Conservation (phyloP, 2,113 vertebrate genomes). For the Psilopogon haemacephalus region DNA sequence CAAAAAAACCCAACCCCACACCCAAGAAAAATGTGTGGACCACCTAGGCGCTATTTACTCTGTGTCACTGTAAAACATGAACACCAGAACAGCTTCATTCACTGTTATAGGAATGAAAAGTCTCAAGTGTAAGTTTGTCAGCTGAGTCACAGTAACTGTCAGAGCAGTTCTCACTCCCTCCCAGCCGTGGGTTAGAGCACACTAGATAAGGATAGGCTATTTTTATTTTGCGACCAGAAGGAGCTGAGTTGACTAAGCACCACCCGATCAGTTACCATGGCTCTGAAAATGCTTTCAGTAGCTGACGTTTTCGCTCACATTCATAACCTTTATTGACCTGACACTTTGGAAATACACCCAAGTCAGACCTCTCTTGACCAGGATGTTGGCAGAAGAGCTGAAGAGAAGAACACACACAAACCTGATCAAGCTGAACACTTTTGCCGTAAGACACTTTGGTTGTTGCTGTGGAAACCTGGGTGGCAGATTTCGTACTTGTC, state of each 20-base stretch:
- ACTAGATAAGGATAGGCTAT: not conserved
- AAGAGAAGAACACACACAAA: conserved; percentile 62
- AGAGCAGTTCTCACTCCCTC: not conserved
- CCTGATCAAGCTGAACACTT: conserved; percentile 85
- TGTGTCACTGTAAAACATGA: not conserved
- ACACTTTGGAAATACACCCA: not conserved
- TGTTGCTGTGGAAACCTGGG: conserved; percentile 73
- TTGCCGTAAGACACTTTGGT: conserved; percentile 79
- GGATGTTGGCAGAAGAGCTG: not conserved
- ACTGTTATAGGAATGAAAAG: not conserved
- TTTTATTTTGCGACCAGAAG: not conserved
- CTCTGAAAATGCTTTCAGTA: not conserved
- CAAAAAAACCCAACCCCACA: not conserved
- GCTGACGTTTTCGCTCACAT: not conserved
- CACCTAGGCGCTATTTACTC: not conserved
- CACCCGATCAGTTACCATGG: not conserved
- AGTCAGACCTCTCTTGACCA: not conserved
- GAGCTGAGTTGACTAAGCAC: conserved; percentile 22
- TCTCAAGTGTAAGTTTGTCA: not conserved
- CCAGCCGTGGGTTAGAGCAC: not conserved
- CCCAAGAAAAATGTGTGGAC: not conserved
- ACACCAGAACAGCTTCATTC: not conserved
- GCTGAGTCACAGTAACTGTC: not conserved
- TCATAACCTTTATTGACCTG: not conserved
- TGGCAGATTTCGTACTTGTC: conserved; percentile 71